These are phyloP conservation scores for Nyctereutes procyonoides DNA, from an alignment of 2,113 vertebrate genomes.

Conservation along the genomic window DNA sequence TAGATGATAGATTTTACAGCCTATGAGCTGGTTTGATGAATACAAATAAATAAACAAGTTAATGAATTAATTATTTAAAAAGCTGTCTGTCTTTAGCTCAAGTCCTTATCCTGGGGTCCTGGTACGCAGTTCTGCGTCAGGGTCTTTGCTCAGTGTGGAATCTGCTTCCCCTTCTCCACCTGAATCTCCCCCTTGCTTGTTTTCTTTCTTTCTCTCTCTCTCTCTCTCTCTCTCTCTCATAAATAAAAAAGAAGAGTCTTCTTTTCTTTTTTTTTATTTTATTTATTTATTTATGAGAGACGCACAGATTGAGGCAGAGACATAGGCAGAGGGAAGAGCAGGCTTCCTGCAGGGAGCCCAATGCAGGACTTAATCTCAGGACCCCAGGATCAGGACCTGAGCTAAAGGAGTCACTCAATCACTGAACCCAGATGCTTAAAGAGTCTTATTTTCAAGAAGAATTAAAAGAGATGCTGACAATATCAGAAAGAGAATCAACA, in stretches of 20 bases:
- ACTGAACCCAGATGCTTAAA: neutral
- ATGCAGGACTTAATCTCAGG: too few relatives aligned
- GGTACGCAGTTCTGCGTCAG: rapidly evolving
- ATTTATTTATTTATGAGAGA: too few relatives aligned
- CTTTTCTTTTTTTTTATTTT: too few relatives aligned
- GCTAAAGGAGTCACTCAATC: too few relatives aligned
- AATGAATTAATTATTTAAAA: neutral
- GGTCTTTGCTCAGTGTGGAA: neutral
- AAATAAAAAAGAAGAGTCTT: too few relatives aligned
- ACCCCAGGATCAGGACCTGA: too few relatives aligned
- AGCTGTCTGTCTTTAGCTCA: neutral
- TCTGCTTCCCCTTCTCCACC: neutral
- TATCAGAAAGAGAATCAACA: conserved; percentile 69
- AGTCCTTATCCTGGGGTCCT: neutral
- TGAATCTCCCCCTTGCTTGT: neutral
- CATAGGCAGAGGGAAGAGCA: too few relatives aligned
- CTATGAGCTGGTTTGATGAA: conserved; percentile 24
- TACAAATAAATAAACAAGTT: neutral
- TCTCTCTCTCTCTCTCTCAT: neutral
- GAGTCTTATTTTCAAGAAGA: conserved; percentile 70
- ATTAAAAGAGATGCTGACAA: conserved; percentile 70
- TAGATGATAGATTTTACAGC: neutral
- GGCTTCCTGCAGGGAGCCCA: too few relatives aligned
- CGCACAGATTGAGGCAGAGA: too few relatives aligned
- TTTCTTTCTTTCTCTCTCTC: neutral